Conservation (phyloP, 2,888 invertebrate species). For the Scaptomyza flava region DNA sequence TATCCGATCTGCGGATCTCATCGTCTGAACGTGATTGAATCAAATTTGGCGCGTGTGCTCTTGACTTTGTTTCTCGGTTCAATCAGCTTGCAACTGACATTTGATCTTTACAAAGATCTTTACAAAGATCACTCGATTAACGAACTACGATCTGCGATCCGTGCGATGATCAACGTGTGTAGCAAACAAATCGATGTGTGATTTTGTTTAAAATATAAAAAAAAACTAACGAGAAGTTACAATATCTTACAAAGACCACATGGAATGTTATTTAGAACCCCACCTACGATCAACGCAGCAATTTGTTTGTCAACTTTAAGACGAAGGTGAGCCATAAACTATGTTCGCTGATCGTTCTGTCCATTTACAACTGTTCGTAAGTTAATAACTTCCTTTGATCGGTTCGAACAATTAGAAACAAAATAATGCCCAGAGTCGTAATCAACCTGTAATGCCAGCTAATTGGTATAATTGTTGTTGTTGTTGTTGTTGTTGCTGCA, state of each 20-base stretch:
- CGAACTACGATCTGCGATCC: slow-evolving; percentile 11
- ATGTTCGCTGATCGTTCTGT: slow-evolving; percentile 10
- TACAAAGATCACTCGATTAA: slow-evolving; percentile 52
- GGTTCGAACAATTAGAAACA: slow-evolving; percentile 33
- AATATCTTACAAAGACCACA: slow-evolving; percentile 43
- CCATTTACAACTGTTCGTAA: slow-evolving; percentile 29
- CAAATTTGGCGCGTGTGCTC: slow-evolving; percentile 70
- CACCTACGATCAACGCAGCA: slow-evolving; percentile 54
- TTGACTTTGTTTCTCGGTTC: slow-evolving; percentile 70
- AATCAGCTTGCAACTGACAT: slow-evolving; percentile 53
- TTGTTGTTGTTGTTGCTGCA: slow-evolving; percentile 41
- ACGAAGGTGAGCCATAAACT: slow-evolving; percentile 64
- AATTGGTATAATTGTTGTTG: slow-evolving; percentile 74
- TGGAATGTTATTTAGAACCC: slow-evolving; percentile 58
- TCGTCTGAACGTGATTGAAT: slow-evolving; percentile 51
- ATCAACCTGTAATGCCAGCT: slow-evolving; percentile 80
- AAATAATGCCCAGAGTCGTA: slow-evolving; percentile 49
- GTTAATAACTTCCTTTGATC: slow-evolving; percentile 66
- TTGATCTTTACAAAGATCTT: slow-evolving; percentile 74
- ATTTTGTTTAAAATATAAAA: too few relatives aligned
- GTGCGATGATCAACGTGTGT: slow-evolving; percentile 27
- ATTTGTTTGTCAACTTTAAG: slow-evolving; percentile 56
- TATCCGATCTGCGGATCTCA: slow-evolving; percentile 13
- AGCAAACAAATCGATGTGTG: slow-evolving; percentile 35
- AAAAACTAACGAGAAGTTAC: slow-evolving; percentile 14